phyloP scores from a whole-genome alignment of 2,113 vertebrate genomes.

The Camelus bactrianus region DNA sequence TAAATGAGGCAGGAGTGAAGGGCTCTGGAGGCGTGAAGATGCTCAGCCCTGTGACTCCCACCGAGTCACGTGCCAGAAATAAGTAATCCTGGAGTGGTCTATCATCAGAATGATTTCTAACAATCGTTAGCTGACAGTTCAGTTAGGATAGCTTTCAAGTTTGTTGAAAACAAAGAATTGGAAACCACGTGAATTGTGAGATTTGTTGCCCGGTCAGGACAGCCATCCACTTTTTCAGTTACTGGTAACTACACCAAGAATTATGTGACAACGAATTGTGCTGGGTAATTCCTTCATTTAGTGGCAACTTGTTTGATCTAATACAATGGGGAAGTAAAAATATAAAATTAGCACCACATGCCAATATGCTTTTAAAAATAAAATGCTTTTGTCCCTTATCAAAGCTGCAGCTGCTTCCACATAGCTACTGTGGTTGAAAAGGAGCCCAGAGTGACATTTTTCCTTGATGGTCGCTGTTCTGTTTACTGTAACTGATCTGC shows the following conservation, averaged over 20 bases:
- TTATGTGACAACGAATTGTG: neutral
- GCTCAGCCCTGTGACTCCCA: neutral
- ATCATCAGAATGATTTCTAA: neutral
- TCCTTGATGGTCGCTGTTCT: constrained; percentile 92
- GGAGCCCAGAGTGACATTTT: constrained; percentile 89
- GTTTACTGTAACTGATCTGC: constrained; percentile 88
- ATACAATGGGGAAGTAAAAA: neutral
- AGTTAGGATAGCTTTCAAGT: neutral
- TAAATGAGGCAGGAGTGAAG: too few species aligned
- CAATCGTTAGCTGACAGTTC: neutral
- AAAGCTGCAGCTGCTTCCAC: constrained; percentile 83
- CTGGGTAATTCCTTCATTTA: neutral
- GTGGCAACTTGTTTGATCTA: neutral
- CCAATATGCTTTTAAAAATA: neutral
- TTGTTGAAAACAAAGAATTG: neutral
- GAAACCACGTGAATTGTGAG: neutral
- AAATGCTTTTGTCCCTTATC: constrained; percentile 72
- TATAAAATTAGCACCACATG: neutral
- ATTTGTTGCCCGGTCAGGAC: neutral
- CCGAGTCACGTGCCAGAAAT: neutral
- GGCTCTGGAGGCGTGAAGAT: neutral
- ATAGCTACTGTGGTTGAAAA: constrained; percentile 89
- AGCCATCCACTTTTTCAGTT: neutral
- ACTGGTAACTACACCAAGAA: neutral
- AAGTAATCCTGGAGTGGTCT: neutral